Evolutionary conservation across 64 coral and sea anemone genomes (phyloP), one percentile per base, ranked within the genome.

Genomic region (Porites australiensis): DNA sequence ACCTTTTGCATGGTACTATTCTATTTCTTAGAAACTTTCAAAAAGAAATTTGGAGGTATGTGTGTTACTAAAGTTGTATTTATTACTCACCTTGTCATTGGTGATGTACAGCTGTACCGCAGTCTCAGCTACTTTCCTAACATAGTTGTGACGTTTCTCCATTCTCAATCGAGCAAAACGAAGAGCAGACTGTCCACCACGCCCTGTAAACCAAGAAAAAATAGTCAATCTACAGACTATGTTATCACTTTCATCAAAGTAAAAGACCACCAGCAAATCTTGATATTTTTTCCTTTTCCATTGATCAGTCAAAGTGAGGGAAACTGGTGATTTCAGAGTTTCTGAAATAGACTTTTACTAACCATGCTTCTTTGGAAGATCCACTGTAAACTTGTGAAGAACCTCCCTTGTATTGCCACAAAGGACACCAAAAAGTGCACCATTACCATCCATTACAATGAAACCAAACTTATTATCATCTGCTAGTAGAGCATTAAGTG

Each of bases 391-490:
- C 70, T 95, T 98, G 82, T 98, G 97, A 12, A 98, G 97, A 15
- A 98, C 94, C 44, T 98, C 97, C 72, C 97, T 87, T 37, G 97
- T 98, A 47, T 98, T 98, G 5, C 97, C 97, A 79, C 97, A 98
- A 10, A 98, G 77, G 52, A 91, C 96, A 37, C 97, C 97, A 94
- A 98, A 98, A 13, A 98, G 73, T 13, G 97, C 97, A 27, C 97
- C 97, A 88, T 98, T 98, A 91, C 97, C 97, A 80, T 98, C 97
- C 97, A 98, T 98, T 8, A 98, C 91, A 75, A 98, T 98, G 44
- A 98, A 98, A 18, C 94, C 97, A 94, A 98, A 98, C 77, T 98
- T 98, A 58, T 95, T 98, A 74, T 98, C 97, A 94, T 98, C 97
- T 54, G 97, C 94, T n/a, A 98, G 84, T 27, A 98, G 83, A 65